phyloP scores from a whole-genome alignment of 2,888 invertebrate genomes.

The Antheraea yamamai region DNA sequence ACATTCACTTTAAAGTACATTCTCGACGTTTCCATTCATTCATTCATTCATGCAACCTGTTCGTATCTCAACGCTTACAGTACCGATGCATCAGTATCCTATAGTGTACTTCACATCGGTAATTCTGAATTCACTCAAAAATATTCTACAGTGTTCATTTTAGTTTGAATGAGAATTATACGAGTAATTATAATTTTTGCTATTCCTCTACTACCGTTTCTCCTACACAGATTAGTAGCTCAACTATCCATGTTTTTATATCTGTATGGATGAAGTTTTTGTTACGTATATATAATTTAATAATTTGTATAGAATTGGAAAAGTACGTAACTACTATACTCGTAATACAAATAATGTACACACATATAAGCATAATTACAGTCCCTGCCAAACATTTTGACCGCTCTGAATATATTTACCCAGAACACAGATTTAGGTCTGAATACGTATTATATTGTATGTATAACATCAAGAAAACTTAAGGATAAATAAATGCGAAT shows the following conservation, averaged over 20 bases:
- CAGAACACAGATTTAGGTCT: too few relatives aligned
- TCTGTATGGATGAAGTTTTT: not conserved
- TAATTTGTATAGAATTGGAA: not conserved
- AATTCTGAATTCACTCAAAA: constrained; percentile 21
- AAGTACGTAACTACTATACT: not conserved
- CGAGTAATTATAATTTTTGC: not conserved
- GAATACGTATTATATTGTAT: too few relatives aligned
- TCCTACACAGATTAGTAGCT: not conserved
- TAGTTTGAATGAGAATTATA: not conserved
- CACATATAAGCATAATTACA: not conserved
- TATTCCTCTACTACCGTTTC: not conserved
- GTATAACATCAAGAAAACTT: too few relatives aligned
- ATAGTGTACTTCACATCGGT: not conserved
- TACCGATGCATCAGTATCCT: constrained; percentile 29
- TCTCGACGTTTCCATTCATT: constrained; percentile 47
- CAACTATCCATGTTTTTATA: not conserved
- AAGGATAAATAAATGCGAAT: too few relatives aligned
- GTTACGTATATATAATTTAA: not conserved
- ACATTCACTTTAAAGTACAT: constrained; percentile 50
- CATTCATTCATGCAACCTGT: constrained; percentile 32
- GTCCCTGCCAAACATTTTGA: too few relatives aligned
- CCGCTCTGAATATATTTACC: too few relatives aligned
- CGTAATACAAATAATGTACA: not conserved
- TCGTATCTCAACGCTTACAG: constrained; percentile 28
- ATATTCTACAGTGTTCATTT: constrained; percentile 20